A percentile compares a stretch with the other conserved stretches of the same genome.
Evolutionary conservation across 2,888 invertebrate genomes (phyloP).

Genomic region (Anodontia alba): DNA sequence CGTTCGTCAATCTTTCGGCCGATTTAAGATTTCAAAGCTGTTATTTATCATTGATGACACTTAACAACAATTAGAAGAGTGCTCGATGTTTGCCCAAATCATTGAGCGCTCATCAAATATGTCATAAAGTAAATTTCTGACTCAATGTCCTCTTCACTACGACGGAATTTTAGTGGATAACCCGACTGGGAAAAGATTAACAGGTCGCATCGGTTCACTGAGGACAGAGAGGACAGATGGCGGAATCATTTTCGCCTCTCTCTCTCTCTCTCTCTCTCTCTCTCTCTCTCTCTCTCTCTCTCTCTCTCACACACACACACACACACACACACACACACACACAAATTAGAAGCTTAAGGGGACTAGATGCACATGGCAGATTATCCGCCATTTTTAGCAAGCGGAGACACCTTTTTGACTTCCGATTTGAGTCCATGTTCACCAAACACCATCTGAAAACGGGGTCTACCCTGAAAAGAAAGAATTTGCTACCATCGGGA

Average conservation of each 20-base stretch:
- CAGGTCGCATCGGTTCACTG: slow-evolving; percentile 7
- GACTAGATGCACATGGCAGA: no score
- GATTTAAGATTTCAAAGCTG: slow-evolving; percentile 42
- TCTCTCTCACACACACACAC: slow-evolving; percentile 20
- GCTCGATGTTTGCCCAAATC: slow-evolving; percentile 56
- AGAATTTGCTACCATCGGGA: no score
- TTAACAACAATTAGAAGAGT: slow-evolving; percentile 60
- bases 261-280: slow-evolving; percentile 42
- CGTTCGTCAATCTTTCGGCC: background rate
- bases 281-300: slow-evolving; percentile 35
- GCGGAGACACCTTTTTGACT: no score
- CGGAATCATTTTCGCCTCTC: slow-evolving; percentile 24
- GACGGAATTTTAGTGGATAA: slow-evolving; percentile 31
- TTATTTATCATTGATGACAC: slow-evolving; percentile 60
- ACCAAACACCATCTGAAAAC: no score
- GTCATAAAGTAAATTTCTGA: slow-evolving; percentile 60
- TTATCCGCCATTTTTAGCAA: no score
- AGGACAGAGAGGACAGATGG: background rate
- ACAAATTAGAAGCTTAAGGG: no score
- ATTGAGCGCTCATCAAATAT: slow-evolving; percentile 59
- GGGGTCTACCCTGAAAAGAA: no score
- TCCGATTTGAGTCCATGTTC: no score
- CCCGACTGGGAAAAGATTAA: slow-evolving; percentile 7
- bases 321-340: slow-evolving; percentile 14
- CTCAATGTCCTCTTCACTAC: slow-evolving; percentile 56